Conservation (phyloP, 2,113 vertebrate genomes). For the Petromus typicus region DNA sequence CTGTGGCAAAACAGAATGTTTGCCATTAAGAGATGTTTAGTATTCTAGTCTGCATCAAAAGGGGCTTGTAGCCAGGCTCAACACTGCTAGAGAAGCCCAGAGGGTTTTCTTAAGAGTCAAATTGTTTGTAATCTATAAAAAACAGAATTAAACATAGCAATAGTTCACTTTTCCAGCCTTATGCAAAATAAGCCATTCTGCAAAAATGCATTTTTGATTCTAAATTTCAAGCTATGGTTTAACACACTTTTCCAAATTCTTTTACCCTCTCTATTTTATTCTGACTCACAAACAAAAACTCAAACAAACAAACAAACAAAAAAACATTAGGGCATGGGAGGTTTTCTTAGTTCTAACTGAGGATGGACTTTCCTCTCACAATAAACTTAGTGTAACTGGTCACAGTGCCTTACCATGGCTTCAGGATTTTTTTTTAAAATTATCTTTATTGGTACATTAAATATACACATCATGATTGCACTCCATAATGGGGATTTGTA, state of each 20-base stretch:
- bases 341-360: neutral
- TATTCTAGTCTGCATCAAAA: neutral
- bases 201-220: neutral
- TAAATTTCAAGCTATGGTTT: neutral
- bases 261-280: neutral
- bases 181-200: neutral
- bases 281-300: too few relatives aligned
- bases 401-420: neutral
- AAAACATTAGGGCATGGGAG: neutral
- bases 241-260: neutral
- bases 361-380: too few relatives aligned
- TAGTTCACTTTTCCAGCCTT: neutral
- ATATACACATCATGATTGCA: too few relatives aligned
- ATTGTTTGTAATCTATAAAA: slow-evolving; percentile 8
- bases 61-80: neutral
- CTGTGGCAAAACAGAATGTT: neutral
- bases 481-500: too few relatives aligned
- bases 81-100: neutral
- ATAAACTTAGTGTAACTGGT: neutral
- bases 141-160: slow-evolving; percentile 20
- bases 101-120: slow-evolving; percentile 7
- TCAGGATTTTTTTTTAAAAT: neutral
- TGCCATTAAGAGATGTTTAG: neutral
- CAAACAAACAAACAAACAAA: too few relatives aligned
- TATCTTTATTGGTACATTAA: too few relatives aligned